Evolutionary conservation across 2,888 invertebrate species (phyloP).

Genomic region (Phengaris arion): DNA sequence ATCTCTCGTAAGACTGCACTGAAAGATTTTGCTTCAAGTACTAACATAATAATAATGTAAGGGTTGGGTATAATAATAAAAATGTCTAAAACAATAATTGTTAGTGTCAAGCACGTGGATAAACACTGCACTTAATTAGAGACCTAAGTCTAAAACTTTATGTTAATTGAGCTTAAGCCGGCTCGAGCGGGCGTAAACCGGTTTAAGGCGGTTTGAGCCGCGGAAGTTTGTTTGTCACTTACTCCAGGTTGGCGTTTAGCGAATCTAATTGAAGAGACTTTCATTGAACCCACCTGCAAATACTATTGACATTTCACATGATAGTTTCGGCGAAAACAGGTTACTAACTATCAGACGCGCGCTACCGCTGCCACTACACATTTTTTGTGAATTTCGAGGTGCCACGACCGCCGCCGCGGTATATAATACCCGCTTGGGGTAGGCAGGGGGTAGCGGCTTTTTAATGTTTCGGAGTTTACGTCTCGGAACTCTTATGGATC

Average conservation of each 20-base stretch:
- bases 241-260: conserved; percentile 43
- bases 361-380: no score
- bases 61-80: neutral
- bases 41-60: neutral
- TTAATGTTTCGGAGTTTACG: no score
- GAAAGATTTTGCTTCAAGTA: neutral
- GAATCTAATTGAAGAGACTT: conserved; percentile 45
- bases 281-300: neutral
- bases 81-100: conserved; percentile 1
- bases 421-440: no score
- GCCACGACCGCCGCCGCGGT: no score
- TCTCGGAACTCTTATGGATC: no score
- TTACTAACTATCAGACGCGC: no score
- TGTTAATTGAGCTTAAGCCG: conserved; percentile 44
- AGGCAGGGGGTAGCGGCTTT: no score
- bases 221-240: conserved; percentile 52
- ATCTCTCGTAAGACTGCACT: no score
- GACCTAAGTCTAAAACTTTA: conserved; percentile 42
- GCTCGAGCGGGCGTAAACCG: conserved; percentile 44
- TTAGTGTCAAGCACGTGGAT: conserved; percentile 30
- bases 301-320: neutral
- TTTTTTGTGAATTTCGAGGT: no score
- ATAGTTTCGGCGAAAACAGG: neutral
- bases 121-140: conserved; percentile 39
- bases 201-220: conserved; percentile 48